Conservation (phyloP, 1,140 invertebrate genomes). For the Pseudomyrmex dendroicus region DNA sequence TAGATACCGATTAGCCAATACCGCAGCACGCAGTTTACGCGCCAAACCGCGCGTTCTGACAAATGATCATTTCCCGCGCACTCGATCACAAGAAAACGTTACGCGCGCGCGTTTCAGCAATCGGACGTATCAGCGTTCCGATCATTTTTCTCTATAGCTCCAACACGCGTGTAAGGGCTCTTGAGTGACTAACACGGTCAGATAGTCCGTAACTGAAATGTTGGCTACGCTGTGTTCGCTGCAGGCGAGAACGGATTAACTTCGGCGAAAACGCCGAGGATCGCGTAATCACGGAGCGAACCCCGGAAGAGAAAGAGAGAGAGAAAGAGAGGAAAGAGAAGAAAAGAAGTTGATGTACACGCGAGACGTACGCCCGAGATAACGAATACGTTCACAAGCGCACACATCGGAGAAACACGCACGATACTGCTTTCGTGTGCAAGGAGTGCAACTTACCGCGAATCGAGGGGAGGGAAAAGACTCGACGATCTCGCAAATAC, state of each 20-base stretch:
- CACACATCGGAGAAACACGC: not conserved
- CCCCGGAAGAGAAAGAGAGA: not conserved
- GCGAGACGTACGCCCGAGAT: constrained; percentile 26
- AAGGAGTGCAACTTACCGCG: not conserved
- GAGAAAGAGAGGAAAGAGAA: constrained; percentile 2
- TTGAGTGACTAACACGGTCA: not conserved
- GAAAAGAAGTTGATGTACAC: constrained; percentile 4
- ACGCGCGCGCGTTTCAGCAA: not conserved
- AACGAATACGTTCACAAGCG: constrained; percentile 14
- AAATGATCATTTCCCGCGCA: not conserved
- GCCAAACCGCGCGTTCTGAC: constrained; percentile 19
- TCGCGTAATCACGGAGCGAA: constrained; percentile 6
- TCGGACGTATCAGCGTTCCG: not conserved
- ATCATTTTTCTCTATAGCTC: not conserved
- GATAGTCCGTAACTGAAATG: constrained; percentile 7
- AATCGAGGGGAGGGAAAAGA: not conserved
- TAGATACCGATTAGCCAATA: constrained; percentile 44
- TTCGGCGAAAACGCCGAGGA: not conserved
- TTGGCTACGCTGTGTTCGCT: not conserved
- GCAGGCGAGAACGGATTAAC: constrained; percentile 28
- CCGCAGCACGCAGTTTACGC: constrained; percentile 15
- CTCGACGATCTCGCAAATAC: no score
- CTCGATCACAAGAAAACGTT: not conserved
- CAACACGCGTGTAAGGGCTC: not conserved
- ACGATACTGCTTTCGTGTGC: constrained; percentile 3